Evolutionary conservation across 1,140 invertebrate genomes (phyloP).

Genomic region (Caenorhabditis brenneri): DNA sequence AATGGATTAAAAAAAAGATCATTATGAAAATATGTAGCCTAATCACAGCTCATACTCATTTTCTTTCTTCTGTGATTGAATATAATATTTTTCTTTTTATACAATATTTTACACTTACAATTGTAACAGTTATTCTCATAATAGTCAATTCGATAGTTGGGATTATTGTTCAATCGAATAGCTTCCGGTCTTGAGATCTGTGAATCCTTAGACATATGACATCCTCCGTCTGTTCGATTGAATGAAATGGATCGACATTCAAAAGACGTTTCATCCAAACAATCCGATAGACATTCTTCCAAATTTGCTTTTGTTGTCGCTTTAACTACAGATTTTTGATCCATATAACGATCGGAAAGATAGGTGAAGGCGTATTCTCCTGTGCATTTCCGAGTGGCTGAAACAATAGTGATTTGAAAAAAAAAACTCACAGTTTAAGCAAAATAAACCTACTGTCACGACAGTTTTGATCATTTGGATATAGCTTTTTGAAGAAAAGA

Average conservation of each 20-base stretch:
- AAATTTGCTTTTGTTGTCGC: constrained; percentile 53
- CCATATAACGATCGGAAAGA: constrained; percentile 70
- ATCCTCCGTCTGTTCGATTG: constrained; percentile 69
- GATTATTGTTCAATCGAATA: constrained; percentile 70
- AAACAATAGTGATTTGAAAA: neutral
- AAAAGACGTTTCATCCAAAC: constrained; percentile 65
- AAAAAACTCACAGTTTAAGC: no score
- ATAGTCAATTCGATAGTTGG: constrained; percentile 69
- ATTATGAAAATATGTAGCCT: no score
- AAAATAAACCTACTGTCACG: no score
- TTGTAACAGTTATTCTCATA: constrained; percentile 71
- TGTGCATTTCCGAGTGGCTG: constrained; percentile 64
- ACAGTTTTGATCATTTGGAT: no score
- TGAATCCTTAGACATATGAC: constrained; percentile 67
- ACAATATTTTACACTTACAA: constrained; percentile 56
- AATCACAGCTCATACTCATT: no score
- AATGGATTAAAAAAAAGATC: no score
- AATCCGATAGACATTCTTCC: constrained; percentile 70
- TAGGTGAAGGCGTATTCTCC: constrained; percentile 71
- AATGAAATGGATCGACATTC: constrained; percentile 67
- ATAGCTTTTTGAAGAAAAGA: constrained; percentile 52
- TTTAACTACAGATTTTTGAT: constrained; percentile 56
- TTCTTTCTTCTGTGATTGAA: no score
- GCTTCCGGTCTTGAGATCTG: constrained; percentile 67
- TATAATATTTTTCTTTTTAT: neutral